Percentiles rank a stretch among this genome's conserved stretches.
Conservation (phyloP, 2,113 vertebrate species). For the Laticauda colubrina region DNA sequence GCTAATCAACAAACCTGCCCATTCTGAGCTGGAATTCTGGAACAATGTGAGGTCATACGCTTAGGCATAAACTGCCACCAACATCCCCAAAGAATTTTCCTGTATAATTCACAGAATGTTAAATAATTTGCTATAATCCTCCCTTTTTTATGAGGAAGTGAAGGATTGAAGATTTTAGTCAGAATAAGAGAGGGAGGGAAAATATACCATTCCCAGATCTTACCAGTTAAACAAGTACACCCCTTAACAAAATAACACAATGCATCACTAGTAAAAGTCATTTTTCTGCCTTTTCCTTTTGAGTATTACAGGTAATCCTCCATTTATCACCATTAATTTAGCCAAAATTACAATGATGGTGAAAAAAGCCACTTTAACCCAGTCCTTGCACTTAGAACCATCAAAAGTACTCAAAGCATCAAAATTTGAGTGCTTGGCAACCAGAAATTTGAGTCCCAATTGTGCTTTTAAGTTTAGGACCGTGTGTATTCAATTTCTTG, state of each 20-base stretch:
- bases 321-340: not conserved
- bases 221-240: not conserved
- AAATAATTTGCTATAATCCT: not conserved
- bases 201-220: not conserved
- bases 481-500: not conserved
- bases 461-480: not conserved
- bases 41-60: not conserved
- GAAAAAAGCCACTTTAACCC: not conserved
- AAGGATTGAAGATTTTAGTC: not conserved
- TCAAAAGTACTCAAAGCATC: not conserved
- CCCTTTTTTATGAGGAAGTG: not conserved
- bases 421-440: not conserved
- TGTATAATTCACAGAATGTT: not conserved
- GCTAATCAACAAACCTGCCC: not conserved
- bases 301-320: not conserved
- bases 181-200: not conserved
- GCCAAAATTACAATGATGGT: not conserved
- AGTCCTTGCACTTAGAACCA: too few species aligned
- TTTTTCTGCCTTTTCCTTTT: not conserved
- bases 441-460: not conserved
- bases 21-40: not conserved
- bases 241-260: not conserved
- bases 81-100: not conserved
- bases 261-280: not conserved
- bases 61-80: not conserved